phyloP scores from a whole-genome alignment of 2,113 vertebrate species.

The Rhinolophus sinicus region DNA sequence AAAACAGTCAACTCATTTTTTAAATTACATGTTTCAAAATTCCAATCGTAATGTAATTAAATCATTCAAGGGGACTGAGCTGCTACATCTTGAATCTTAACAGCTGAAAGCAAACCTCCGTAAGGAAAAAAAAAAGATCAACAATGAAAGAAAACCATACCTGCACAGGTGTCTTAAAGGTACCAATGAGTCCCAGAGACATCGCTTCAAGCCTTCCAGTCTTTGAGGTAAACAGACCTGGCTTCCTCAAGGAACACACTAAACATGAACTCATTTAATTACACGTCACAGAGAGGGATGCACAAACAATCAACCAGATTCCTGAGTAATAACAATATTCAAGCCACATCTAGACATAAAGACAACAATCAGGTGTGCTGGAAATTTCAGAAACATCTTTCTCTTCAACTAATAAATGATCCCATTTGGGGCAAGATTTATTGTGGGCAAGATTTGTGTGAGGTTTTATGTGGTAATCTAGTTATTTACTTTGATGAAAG shows the following conservation, averaged over 20 bases:
- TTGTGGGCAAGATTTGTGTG: too few relatives aligned
- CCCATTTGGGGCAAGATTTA: background rate
- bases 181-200: background rate
- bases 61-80: background rate
- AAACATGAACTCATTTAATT: slow-evolving; percentile 43
- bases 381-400: slow-evolving; percentile 2
- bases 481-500: background rate
- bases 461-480: background rate
- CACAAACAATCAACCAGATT: background rate
- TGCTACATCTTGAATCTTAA: background rate
- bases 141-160: slow-evolving; percentile 46
- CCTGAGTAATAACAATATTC: background rate
- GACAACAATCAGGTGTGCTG: background rate
- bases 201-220: background rate
- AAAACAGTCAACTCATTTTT: background rate
- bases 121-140: background rate
- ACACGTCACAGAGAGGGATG: slow-evolving; percentile 1
- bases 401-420: background rate
- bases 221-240: background rate
- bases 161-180: slow-evolving; percentile 14
- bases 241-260: slow-evolving; percentile 45
- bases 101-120: background rate
- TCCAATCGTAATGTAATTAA: background rate
- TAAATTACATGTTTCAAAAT: slow-evolving; percentile 5
- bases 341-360: background rate